Conservation (phyloP, 2,113 vertebrate species). For the Oenanthe oenanthe region DNA sequence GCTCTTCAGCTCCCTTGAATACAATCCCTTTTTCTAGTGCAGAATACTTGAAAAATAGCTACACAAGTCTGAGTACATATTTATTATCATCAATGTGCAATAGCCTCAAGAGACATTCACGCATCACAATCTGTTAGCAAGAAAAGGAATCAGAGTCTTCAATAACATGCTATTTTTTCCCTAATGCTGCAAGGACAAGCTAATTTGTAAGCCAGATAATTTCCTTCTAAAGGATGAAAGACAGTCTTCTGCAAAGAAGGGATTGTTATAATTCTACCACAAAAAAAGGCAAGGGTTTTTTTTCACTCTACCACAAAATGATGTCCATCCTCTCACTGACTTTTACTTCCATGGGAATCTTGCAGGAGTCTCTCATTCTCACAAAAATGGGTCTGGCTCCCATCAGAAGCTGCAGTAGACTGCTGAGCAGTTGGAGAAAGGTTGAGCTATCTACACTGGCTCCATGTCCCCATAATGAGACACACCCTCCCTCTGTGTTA, state of each 20-base stretch:
- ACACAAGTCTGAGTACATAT: background rate
- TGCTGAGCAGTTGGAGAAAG: background rate
- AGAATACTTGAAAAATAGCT: slow-evolving; percentile 26
- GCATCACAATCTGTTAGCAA: slow-evolving; percentile 46
- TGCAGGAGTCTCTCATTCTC: background rate
- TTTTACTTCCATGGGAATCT: background rate
- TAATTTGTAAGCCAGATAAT: slow-evolving; percentile 12
- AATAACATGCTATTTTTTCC: slow-evolving; percentile 15
- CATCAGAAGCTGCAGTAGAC: background rate
- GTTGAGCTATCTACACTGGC: background rate
- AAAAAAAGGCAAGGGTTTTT: background rate
- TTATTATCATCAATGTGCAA: background rate
- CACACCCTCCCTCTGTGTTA: background rate
- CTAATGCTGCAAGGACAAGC: slow-evolving; percentile 32
- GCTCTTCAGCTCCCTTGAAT: background rate
- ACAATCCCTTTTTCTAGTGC: background rate
- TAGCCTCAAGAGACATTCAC: slow-evolving; percentile 17
- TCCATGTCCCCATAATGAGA: fast-evolving
- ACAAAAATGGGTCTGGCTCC: background rate
- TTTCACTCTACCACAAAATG: background rate
- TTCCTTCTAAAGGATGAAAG: background rate
- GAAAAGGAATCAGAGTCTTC: slow-evolving; percentile 4
- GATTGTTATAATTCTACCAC: background rate
- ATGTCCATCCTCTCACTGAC: fast-evolving
- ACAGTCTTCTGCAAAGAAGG: background rate